Evolutionary conservation across 2,113 vertebrate species (phyloP), one percentile per base, ranked within the genome.

Genomic region (Myotis yumanensis): DNA sequence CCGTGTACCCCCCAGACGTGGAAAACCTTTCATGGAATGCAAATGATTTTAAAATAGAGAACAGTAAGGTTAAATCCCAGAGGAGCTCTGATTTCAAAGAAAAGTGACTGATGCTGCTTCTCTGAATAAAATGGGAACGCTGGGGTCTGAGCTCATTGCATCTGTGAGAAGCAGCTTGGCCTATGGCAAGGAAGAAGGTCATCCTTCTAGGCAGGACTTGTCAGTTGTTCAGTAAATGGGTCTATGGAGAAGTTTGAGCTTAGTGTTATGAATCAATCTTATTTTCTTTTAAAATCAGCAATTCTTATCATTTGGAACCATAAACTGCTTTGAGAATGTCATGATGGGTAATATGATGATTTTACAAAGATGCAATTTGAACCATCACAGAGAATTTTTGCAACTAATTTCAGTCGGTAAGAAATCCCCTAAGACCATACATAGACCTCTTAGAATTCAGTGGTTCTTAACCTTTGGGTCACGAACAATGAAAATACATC

Each of bases 271-370:
- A 57, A 75, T 66, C 25, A 43, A 16, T 11, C 11, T 3, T 30
- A 9, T 72, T 92, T 89, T 30, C 35, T 40, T 75, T 87, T 75
- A 57, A 82, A 93, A 66, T 2, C 11, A 72, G 2, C 88, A 43
- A 2, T 77, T 84, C 82, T 91, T 71, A 48, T 69, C 23, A 32
- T 93, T 93, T 89, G 71, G 18, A 92, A 9, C 30, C 18, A 37
- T 35, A 72, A 66, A 62, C 35, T 85, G 40, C 88, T 80, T 89
- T 91, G 35, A 93, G 30, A 91, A 73, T 93, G 89, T 84, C 54
- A 83, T 37, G 32, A 73, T 35, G n/a, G n/a, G 5, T 89, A 86
- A 52, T 73, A 83, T 9, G 12, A 76, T 54, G 5, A 57, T 64
- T 79, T 89, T 69, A 59, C 2, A 90, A 87, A 95, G 90, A 88